phyloP scores from a whole-genome alignment of 1,140 invertebrate genomes.

The Plectus sambesii region DNA sequence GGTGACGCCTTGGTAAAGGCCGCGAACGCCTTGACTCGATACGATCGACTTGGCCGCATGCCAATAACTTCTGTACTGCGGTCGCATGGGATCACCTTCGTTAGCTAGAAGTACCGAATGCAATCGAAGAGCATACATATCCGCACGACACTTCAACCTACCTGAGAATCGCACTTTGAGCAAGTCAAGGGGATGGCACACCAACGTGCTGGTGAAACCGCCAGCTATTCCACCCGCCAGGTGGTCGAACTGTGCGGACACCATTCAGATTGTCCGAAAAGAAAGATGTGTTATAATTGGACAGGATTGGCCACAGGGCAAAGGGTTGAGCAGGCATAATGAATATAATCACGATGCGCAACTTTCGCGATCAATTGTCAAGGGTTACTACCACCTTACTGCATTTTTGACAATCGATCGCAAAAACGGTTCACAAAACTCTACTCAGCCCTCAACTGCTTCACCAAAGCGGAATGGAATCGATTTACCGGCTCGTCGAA shows the following conservation, averaged over 20 bases:
- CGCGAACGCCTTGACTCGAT: constrained; percentile 70
- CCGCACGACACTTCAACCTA: constrained; percentile 13
- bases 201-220: constrained; percentile 74
- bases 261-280: constrained; percentile 15
- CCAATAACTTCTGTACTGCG: constrained; percentile 72
- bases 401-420: too few species aligned
- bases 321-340: too few species aligned
- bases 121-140: background rate
- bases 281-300: too few species aligned
- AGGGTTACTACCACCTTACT: too few species aligned
- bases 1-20: constrained; percentile 82
- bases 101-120: constrained; percentile 66
- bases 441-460: too few species aligned
- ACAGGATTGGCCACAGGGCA: too few species aligned
- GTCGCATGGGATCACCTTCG: constrained; percentile 66
- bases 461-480: too few species aligned
- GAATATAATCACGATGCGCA: too few species aligned
- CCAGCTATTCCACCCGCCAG: constrained; percentile 83
- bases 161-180: constrained; percentile 83
- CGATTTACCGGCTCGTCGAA: too few species aligned
- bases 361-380: too few species aligned
- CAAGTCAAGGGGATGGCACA: constrained; percentile 69
- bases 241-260: constrained; percentile 61
- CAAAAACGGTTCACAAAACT: too few species aligned
- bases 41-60: constrained; percentile 77